phyloP scores from a whole-genome alignment of 2,888 invertebrate genomes.

The Lepeophtheirus nordmannii region DNA sequence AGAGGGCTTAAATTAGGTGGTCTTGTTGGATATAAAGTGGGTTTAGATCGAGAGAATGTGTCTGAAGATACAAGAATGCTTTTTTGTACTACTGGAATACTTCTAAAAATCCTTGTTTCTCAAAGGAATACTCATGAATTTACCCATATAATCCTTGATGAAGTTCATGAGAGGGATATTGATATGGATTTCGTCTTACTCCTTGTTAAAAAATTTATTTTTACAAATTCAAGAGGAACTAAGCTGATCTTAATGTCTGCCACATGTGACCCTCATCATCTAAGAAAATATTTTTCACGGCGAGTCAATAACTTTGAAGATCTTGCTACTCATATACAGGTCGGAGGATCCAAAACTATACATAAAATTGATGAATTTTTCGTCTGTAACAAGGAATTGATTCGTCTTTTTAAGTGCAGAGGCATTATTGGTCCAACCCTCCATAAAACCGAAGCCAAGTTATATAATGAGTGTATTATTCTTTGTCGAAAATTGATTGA shows the following conservation, averaged over 20 bases:
- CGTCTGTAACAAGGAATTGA: neutral
- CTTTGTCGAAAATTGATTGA: slow-evolving; percentile 17
- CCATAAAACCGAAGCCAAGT: neutral
- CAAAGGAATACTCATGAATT: slow-evolving; percentile 55
- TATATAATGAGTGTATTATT: neutral
- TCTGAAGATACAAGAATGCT: slow-evolving; percentile 53
- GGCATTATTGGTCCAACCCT: neutral
- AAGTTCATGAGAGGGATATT: slow-evolving; percentile 81
- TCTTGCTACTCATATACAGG: neutral
- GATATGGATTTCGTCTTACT: slow-evolving; percentile 79
- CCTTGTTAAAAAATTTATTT: slow-evolving; percentile 58
- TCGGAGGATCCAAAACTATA: neutral
- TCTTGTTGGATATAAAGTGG: slow-evolving; percentile 76
- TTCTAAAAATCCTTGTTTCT: slow-evolving; percentile 60
- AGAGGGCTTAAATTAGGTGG: slow-evolving; percentile 62
- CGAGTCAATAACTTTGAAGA: neutral
- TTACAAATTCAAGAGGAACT: slow-evolving; percentile 47
- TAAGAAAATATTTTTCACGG: slow-evolving; percentile 9
- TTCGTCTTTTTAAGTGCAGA: neutral
- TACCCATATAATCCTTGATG: slow-evolving; percentile 80
- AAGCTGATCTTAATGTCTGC: slow-evolving; percentile 37
- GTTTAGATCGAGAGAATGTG: slow-evolving; percentile 45
- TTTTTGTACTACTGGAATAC: slow-evolving; percentile 76
- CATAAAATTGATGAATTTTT: neutral
- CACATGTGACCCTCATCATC: slow-evolving; percentile 1